Percentiles rank a stretch among this genome's conserved stretches.
Conservation (phyloP, 2,113 vertebrate genomes). For the Falco punctatus region DNA sequence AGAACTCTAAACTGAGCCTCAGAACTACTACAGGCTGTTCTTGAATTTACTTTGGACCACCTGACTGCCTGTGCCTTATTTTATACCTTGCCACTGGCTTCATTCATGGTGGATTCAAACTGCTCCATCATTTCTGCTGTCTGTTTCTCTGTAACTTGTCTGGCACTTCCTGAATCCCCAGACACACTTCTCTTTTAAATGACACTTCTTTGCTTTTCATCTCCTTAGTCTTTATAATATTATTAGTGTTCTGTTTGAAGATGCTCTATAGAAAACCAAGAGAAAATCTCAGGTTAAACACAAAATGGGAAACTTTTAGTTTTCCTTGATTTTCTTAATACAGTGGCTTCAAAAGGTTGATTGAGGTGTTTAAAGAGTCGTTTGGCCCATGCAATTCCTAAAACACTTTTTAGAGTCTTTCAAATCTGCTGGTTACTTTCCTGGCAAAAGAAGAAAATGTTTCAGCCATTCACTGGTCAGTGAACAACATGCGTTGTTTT, state of each 20-base stretch:
- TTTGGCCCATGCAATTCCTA: neutral
- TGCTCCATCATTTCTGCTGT: neutral
- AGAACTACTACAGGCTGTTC: neutral
- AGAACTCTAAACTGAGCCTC: neutral
- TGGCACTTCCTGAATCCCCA: neutral
- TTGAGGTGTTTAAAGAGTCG: neutral
- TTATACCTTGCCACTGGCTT: neutral
- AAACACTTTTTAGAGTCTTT: neutral
- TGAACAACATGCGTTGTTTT: neutral
- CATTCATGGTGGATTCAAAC: fast-evolving
- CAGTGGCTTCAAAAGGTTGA: neutral
- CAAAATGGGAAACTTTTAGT: neutral
- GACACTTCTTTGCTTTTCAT: neutral
- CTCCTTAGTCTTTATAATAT: neutral
- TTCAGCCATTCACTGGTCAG: neutral
- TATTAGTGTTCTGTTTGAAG: neutral
- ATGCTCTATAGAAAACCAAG: neutral
- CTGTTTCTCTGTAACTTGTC: neutral
- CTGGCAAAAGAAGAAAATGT: neutral
- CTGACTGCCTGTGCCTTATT: neutral
- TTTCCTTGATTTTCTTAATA: neutral
- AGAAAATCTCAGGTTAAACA: neutral
- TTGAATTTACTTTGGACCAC: neutral
- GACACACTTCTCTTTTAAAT: neutral
- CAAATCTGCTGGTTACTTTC: neutral